phyloP scores from a whole-genome alignment of 2,113 vertebrate species.

The Porphyrio hochstetteri region DNA sequence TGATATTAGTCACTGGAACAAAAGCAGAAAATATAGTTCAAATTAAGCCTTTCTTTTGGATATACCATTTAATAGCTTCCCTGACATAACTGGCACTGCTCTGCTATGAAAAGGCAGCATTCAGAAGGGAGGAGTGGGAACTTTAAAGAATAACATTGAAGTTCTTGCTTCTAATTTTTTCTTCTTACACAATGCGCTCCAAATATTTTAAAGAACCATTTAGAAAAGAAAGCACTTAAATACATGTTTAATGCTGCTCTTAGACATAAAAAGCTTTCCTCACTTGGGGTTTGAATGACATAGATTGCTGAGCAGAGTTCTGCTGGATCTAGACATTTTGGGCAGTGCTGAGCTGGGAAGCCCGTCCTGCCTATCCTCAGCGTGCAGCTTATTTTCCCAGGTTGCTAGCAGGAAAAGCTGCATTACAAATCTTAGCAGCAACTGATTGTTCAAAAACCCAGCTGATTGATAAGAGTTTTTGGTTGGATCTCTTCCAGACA shows the following conservation, averaged over 20 bases:
- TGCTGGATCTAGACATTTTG: background rate
- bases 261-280: background rate
- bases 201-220: background rate
- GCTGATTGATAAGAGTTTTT: background rate
- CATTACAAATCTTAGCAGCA: background rate
- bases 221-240: background rate
- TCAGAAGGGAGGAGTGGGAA: background rate
- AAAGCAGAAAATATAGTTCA: background rate
- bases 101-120: background rate
- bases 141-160: background rate
- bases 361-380: accelerated
- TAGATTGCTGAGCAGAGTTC: background rate
- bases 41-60: background rate
- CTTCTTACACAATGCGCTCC: background rate
- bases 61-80: background rate
- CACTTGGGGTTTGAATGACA: background rate
- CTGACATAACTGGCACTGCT: background rate
- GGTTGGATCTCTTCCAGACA: background rate
- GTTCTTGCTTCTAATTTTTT: background rate
- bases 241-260: background rate
- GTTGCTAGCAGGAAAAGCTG: background rate
- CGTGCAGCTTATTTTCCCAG: background rate
- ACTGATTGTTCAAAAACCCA: background rate
- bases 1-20: background rate
- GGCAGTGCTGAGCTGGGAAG: background rate